A percentile compares a stretch with the other conserved stretches of the same genome.
Evolutionary conservation across 2,888 invertebrate genomes (phyloP).

Genomic region (Panopea generosa): DNA sequence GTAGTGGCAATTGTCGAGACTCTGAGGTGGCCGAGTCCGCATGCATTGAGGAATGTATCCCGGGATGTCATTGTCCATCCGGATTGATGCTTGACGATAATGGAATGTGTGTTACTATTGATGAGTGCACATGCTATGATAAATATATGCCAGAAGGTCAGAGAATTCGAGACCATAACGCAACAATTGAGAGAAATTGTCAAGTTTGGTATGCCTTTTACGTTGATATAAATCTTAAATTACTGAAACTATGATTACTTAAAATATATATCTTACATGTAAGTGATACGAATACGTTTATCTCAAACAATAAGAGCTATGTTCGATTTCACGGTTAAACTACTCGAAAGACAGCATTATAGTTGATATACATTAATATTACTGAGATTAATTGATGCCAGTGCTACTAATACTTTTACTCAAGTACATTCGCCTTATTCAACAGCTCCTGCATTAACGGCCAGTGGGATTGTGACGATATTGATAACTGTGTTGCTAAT

Average conservation of each 20-base stretch:
- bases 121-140: slow-evolving; percentile 60
- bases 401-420: too few species aligned
- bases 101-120: slow-evolving; percentile 38
- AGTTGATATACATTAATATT: too few species aligned
- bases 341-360: too few species aligned
- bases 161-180: slow-evolving; percentile 19
- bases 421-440: too few species aligned
- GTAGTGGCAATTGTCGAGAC: slow-evolving; percentile 51
- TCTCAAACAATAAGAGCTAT: too few species aligned
- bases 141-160: slow-evolving; percentile 6
- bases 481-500: slow-evolving; percentile 36
- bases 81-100: slow-evolving; percentile 28
- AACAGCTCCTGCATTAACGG: slow-evolving; percentile 55
- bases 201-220: slow-evolving; percentile 55
- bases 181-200: slow-evolving; percentile 31
- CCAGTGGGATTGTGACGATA: slow-evolving; percentile 38
- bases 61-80: slow-evolving; percentile 54
- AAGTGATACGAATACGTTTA: too few species aligned
- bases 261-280: too few species aligned
- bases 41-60: slow-evolving; percentile 54
- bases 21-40: slow-evolving; percentile 18
- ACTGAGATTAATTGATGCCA: too few species aligned
- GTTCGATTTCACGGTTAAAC: too few species aligned
- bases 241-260: too few species aligned
- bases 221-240: too few species aligned